phyloP scores from a whole-genome alignment of 1,140 invertebrate genomes.

The Pectinophora gossypiella region DNA sequence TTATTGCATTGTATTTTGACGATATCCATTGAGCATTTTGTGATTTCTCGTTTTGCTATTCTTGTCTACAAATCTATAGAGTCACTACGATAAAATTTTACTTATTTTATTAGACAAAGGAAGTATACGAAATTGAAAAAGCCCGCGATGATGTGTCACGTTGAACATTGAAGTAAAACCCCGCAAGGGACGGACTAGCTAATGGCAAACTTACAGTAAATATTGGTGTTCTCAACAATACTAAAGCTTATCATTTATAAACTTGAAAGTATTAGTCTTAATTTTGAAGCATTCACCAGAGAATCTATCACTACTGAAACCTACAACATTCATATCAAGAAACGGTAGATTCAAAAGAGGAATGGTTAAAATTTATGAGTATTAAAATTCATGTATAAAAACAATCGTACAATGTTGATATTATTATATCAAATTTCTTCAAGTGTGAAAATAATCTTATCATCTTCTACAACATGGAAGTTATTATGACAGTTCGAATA shows the following conservation, averaged over 20 bases:
- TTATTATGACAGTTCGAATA: not conserved
- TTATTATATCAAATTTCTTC: not conserved
- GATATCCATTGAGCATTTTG: not conserved
- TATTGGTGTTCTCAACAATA: slow-evolving; percentile 34
- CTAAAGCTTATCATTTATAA: too few relatives aligned
- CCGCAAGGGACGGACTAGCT: slow-evolving; percentile 57
- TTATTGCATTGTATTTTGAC: not conserved
- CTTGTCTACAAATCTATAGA: not conserved
- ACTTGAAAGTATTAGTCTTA: too few relatives aligned
- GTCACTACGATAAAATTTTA: not conserved
- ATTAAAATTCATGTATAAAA: slow-evolving; percentile 57
- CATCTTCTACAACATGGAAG: too few relatives aligned
- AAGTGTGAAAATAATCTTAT: not conserved
- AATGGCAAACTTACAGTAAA: slow-evolving; percentile 31
- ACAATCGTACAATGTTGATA: slow-evolving; percentile 20
- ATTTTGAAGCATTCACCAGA: not conserved
- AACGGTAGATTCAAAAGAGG: slow-evolving; percentile 35
- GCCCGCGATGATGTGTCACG: slow-evolving; percentile 6
- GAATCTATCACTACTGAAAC: not conserved
- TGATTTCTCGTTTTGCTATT: too few relatives aligned
- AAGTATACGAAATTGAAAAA: not conserved
- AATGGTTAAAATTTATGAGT: slow-evolving; percentile 54
- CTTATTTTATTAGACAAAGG: not conserved
- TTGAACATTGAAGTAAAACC: slow-evolving; percentile 31
- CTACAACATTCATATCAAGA: not conserved